Evolutionary conservation across 2,113 vertebrate species (phyloP).

Genomic region (Chaetorhynchus papuensis): DNA sequence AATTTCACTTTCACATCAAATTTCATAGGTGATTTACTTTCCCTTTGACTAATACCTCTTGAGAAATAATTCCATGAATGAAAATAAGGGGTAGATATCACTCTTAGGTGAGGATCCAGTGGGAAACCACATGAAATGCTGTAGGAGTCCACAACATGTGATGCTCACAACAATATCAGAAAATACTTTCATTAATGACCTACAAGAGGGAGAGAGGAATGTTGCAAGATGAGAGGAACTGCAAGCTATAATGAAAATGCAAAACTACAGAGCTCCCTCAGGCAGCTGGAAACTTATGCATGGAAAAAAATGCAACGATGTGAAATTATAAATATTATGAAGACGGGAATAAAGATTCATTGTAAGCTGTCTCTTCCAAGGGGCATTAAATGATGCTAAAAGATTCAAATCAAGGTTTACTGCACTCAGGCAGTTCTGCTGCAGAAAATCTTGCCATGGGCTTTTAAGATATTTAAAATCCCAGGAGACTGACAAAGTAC

Average conservation of each 20-base stretch:
- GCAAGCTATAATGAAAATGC: background rate
- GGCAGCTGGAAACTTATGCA: background rate
- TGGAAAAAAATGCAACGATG: background rate
- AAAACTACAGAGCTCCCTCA: background rate
- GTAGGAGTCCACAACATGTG: background rate
- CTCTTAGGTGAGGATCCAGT: background rate
- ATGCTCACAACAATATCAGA: background rate
- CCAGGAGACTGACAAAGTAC: background rate
- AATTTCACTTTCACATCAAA: conserved; percentile 44
- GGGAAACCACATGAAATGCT: background rate
- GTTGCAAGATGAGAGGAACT: background rate
- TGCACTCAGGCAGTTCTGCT: background rate
- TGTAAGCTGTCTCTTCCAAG: background rate
- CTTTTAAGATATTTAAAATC: background rate
- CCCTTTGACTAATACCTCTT: conserved; percentile 27
- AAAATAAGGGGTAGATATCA: conserved; percentile 31
- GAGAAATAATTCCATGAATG: conserved; percentile 46
- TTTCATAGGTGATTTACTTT: conserved; percentile 52
- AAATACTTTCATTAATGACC: background rate
- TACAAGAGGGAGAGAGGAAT: background rate
- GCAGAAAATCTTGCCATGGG: background rate
- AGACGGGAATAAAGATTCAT: background rate
- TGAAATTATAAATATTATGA: background rate
- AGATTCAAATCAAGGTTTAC: background rate
- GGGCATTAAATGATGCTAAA: background rate